Conservation (phyloP, 1,140 invertebrate genomes). For the Caligus rogercresseyi region DNA sequence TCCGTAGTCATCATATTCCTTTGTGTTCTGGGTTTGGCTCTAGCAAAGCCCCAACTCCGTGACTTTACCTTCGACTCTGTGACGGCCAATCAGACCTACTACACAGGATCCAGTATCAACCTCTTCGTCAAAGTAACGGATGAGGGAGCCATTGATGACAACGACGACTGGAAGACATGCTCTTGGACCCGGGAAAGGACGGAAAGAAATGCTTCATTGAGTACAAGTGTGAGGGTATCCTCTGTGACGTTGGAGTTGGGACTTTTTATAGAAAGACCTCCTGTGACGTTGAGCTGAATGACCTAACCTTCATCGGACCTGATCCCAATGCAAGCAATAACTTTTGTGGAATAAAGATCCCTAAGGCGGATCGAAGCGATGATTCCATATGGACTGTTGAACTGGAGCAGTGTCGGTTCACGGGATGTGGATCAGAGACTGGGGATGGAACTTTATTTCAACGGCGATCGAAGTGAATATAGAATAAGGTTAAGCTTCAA, state of each 20-base stretch:
- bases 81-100: neutral
- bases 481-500: neutral
- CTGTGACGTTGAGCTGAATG: neutral
- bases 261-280: neutral
- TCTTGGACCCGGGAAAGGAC: conserved; percentile 1
- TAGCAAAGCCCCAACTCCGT: neutral
- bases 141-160: neutral
- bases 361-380: neutral
- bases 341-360: conserved; percentile 4
- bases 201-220: neutral
- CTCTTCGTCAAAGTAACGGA: neutral
- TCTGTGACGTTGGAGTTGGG: conserved; percentile 3
- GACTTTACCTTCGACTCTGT: neutral
- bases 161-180: conserved; percentile 5
- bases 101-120: neutral
- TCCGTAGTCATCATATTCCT: too few relatives aligned
- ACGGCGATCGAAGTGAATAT: neutral
- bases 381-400: neutral
- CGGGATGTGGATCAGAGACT: neutral
- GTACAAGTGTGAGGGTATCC: neutral
- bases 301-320: neutral
- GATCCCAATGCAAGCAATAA: conserved; percentile 5
- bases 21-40: too few relatives aligned
- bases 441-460: neutral
- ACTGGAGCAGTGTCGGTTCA: neutral